Evolutionary conservation across 1,140 invertebrate species (phyloP), one percentile per base, ranked within the genome.

Genomic region (Lepeophtheirus salmonis): DNA sequence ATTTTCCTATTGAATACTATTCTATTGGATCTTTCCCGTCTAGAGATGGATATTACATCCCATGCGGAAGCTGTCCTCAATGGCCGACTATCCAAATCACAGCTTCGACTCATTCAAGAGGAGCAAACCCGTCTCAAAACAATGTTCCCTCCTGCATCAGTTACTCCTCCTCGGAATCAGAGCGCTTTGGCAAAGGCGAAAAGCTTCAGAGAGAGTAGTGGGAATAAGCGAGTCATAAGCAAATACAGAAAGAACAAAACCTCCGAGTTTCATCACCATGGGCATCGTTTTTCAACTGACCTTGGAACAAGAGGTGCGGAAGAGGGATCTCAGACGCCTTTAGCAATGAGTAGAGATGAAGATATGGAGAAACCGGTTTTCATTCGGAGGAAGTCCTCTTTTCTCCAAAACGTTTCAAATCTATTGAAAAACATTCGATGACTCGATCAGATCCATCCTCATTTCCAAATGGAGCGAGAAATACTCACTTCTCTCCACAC

Each of bases 21-120:
- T 25, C 26, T 57, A 14, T 17, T 17, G 14, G 26, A 41, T 48
- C 16, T 57, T 14, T 20, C 55, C 55, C 21, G 20, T 14, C 22
- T 57, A 3, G 55, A 57, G 55, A 23, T 23, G 1, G 55, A 57
- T 12, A 41, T 57, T 16, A 17, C 23, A 14, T 57, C 23, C 20
- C 55, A 57, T 25, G 55, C 55, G n/a, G 55, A 57, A 23, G 55
- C 55, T 23, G 55, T 57, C 6, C 55, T 57, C 1, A 21, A 30
- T 18, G 55, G 55, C 13, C 22, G 55, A 13, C 26, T 57, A 12
- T 57, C 55, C 20, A 24, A 24, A 14, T 23, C 17, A 3, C 23
- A 25, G 17, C 26, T 23, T 14, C n/a, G 25, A 18, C 21, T 20
- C 52, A 54, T 54, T 23, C 23, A 14, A 20, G 10, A 21, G 22